phyloP scores from a whole-genome alignment of 2,888 invertebrate species.

The Heliconius hortense region DNA sequence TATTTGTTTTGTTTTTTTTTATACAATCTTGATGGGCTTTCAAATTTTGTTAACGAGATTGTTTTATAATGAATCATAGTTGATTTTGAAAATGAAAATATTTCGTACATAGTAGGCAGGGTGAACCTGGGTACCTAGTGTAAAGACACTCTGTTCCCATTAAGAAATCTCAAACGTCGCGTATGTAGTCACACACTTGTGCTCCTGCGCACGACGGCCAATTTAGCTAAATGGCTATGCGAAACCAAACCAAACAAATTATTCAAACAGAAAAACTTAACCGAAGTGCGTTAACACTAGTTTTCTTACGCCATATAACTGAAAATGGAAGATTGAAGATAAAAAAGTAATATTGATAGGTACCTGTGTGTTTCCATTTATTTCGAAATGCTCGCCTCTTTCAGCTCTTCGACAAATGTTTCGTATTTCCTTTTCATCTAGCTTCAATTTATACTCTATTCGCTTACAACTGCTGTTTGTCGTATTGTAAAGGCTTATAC shows the following conservation, averaged over 20 bases:
- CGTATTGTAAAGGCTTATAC: conserved; percentile 11
- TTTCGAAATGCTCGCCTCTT: conserved; percentile 1
- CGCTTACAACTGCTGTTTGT: conserved; percentile 12
- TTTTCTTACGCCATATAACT: not conserved
- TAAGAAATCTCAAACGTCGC: too few relatives aligned
- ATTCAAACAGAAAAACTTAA: too few relatives aligned
- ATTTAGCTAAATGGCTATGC: too few relatives aligned
- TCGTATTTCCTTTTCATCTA: conserved; percentile 18
- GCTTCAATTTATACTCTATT: conserved; percentile 20
- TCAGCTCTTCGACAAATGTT: conserved; percentile 16
- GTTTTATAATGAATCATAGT: not conserved
- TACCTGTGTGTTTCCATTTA: not conserved
- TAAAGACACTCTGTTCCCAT: too few relatives aligned
- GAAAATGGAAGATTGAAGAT: not conserved
- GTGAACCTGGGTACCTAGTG: too few relatives aligned
- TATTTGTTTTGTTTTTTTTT: not conserved
- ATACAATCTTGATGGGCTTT: not conserved
- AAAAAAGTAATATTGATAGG: not conserved
- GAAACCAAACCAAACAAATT: too few relatives aligned
- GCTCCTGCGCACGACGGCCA: too few relatives aligned
- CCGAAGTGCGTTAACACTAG: not conserved
- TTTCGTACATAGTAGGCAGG: too few relatives aligned
- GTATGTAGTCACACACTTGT: too few relatives aligned
- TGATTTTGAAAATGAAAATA: not conserved
- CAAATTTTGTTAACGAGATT: not conserved